These are phyloP conservation scores for Microcebus tavaratra DNA, from an alignment of 2,113 vertebrate species.

Conservation along the genomic window DNA sequence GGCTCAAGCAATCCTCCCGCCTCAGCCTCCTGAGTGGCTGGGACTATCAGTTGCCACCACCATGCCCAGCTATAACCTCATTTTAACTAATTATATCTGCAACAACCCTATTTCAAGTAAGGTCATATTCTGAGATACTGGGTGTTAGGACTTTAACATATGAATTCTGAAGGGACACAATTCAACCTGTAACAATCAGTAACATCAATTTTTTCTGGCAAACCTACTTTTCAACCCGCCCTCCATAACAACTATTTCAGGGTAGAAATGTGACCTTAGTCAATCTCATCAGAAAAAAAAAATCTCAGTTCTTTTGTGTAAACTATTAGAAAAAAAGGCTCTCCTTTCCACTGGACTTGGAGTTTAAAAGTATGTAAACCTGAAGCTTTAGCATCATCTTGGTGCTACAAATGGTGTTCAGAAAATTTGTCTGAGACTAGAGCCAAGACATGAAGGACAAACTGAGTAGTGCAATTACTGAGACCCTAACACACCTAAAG, in stretches of 20 bases:
- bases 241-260: background rate
- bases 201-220: constrained; percentile 3
- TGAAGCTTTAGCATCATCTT: background rate
- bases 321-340: background rate
- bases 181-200: background rate
- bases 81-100: too few species aligned
- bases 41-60: too few species aligned
- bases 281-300: too few species aligned
- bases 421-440: background rate
- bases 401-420: background rate
- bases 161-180: background rate
- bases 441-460: background rate
- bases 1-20: too few species aligned
- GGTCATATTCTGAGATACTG: too few species aligned
- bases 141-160: too few species aligned
- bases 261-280: background rate
- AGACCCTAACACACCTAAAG: background rate
- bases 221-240: background rate
- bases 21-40: too few species aligned
- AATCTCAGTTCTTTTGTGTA: background rate
- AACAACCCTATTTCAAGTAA: too few species aligned
- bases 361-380: background rate
- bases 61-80: too few species aligned
- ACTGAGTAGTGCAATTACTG: background rate
- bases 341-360: background rate